Percentiles rank a stretch among this genome's conserved stretches.
These are phyloP conservation scores for Typhlichthys subterraneus DNA, from an alignment of 2,797 vertebrate genomes.

Conservation along the genomic window DNA sequence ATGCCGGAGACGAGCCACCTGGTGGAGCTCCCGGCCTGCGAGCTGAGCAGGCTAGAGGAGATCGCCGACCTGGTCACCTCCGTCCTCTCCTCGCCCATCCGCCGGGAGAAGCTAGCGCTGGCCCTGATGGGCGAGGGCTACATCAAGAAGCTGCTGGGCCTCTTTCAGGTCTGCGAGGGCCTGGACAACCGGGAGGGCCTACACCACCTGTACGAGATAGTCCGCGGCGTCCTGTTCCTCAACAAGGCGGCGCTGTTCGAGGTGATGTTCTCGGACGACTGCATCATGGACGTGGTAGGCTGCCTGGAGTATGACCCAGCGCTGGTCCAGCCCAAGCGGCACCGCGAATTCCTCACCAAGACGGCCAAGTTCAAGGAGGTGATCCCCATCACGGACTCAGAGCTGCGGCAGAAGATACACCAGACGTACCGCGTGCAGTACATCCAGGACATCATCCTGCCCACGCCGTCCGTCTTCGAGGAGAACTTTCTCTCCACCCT, in stretches of 20 bases:
- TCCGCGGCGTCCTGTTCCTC: slow-evolving; percentile 96
- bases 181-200: slow-evolving; percentile 95
- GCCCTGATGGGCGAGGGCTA: slow-evolving; percentile 96
- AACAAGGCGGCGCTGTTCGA: slow-evolving; percentile 98
- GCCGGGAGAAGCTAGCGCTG: slow-evolving; percentile 94
- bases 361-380: slow-evolving; percentile 99
- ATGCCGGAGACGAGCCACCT: slow-evolving; percentile 95
- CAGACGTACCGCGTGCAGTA: slow-evolving; percentile 99
- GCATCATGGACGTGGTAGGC: slow-evolving; percentile 99
- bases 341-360: slow-evolving; percentile 98
- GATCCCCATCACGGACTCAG: slow-evolving; percentile 98
- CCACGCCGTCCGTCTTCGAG: slow-evolving; percentile 97
- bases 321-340: slow-evolving; percentile 93
- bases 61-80: slow-evolving; percentile 97
- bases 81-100: slow-evolving; percentile 95
- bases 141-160: slow-evolving; percentile 96
- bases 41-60: slow-evolving; percentile 94
- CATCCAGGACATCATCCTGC: slow-evolving; percentile 99
- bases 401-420: slow-evolving; percentile 99
- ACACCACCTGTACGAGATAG: slow-evolving; percentile 97
- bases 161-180: slow-evolving; percentile 96
- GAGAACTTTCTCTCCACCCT: slow-evolving; percentile 99
- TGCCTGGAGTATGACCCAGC: slow-evolving; percentile 98
- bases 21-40: slow-evolving; percentile 93
- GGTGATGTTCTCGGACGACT: slow-evolving; percentile 99